phyloP scores from a whole-genome alignment of 2,888 invertebrate genomes.

The Drosophila prolongata region DNA sequence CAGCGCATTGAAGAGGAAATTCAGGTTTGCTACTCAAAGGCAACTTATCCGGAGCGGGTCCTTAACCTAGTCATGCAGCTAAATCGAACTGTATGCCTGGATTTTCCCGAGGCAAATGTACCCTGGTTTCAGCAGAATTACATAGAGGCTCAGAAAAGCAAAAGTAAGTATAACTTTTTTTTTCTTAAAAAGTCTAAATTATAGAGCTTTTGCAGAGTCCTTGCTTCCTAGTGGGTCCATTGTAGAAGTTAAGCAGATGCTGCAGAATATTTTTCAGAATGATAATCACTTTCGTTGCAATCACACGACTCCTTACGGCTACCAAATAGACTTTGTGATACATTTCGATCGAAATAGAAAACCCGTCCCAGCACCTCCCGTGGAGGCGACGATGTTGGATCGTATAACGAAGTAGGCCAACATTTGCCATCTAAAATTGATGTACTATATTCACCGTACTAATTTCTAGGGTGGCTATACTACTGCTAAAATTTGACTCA shows the following conservation, averaged over 20 bases:
- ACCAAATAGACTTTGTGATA: conserved; percentile 84
- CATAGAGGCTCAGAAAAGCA: conserved; percentile 85
- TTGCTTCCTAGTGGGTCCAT: conserved; percentile 60
- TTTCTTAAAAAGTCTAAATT: not conserved
- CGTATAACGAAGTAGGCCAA: conserved; percentile 81
- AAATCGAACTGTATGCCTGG: conserved; percentile 88
- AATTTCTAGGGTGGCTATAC: conserved; percentile 73
- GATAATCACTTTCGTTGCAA: conserved; percentile 80
- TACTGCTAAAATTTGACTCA: conserved; percentile 84
- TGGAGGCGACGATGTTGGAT: conserved; percentile 80
- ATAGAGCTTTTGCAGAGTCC: conserved; percentile 47
- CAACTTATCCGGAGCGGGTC: conserved; percentile 86
- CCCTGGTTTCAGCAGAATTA: conserved; percentile 89
- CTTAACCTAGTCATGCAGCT: conserved; percentile 87
- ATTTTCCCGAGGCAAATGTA: conserved; percentile 87
- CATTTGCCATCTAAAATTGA: not conserved
- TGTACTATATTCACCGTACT: not conserved
- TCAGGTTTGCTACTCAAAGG: conserved; percentile 86
- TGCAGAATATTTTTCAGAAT: conserved; percentile 73
- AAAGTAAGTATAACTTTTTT: conserved; percentile 79
- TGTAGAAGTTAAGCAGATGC: conserved; percentile 70
- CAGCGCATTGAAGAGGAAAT: conserved; percentile 87
- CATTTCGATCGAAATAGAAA: conserved; percentile 81
- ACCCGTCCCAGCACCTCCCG: conserved; percentile 66
- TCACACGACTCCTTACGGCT: conserved; percentile 84